Conservation (phyloP, 2,888 invertebrate genomes). For the Caprella mutica region DNA sequence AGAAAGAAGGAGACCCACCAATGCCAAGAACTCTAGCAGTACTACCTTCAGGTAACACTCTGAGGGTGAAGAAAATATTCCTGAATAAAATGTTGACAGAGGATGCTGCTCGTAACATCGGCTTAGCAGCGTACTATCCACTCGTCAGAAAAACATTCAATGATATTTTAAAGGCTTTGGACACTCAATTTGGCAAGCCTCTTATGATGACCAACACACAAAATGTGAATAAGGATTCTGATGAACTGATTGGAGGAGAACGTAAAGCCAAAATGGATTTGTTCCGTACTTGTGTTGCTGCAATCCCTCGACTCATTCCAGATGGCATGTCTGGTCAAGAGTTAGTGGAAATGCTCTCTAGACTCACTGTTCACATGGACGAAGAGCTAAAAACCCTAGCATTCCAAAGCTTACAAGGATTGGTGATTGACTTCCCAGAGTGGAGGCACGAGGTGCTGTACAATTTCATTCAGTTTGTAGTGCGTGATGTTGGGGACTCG, state of each 20-base stretch:
- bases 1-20: constrained; percentile 97
- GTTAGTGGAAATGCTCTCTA: constrained; percentile 80
- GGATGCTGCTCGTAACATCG: constrained; percentile 89
- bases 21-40: constrained; percentile 95
- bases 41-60: constrained; percentile 85
- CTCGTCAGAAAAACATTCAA: constrained; percentile 91
- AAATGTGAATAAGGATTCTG: constrained; percentile 86
- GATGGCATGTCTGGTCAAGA: constrained; percentile 94
- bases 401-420: constrained; percentile 86
- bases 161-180: constrained; percentile 84
- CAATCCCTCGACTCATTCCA: constrained; percentile 91
- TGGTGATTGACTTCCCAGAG: constrained; percentile 90
- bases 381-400: constrained; percentile 89
- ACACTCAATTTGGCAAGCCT: constrained; percentile 91
- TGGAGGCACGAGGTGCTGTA: constrained; percentile 91
- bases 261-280: constrained; percentile 94
- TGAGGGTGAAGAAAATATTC: constrained; percentile 89
- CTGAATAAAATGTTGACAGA: constrained; percentile 72
- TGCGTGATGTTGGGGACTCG: constrained; percentile 80
- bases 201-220: constrained; percentile 93
- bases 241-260: constrained; percentile 86
- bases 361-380: constrained; percentile 95
- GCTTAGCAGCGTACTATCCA: constrained; percentile 92
- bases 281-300: constrained; percentile 95
- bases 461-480: constrained; percentile 82